Evolutionary conservation across 2,888 invertebrate species (phyloP), one percentile per base, ranked within the genome.

Genomic region (Ochlodes sylvanus): DNA sequence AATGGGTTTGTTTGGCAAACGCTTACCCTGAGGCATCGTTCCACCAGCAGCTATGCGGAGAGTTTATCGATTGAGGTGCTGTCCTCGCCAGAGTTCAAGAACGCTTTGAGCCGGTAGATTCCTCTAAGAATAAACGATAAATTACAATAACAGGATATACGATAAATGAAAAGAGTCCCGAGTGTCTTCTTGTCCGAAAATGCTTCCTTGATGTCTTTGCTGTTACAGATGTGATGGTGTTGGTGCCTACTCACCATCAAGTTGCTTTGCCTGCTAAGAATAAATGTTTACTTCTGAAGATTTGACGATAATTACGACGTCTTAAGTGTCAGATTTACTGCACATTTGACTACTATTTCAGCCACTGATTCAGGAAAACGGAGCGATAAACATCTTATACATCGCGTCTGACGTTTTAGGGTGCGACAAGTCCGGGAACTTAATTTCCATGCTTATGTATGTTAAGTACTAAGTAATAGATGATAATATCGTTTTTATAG

Each of bases 1-100:
- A 64, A 64, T 64, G 57, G 64, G 57, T 57, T 57, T 64, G 64
- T 56, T 64, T 64, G 44, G 56, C 64, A 64, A 32, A 34, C 55
- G 41, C 55, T 17, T 17, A 17, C 44, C 15, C 42, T 19, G 9
- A 32, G 44, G 44, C 38, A 17, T 42, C 21, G 27, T 32, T 5
- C 41, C 9, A 63, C 17, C 17, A 14, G 10, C 55, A 32, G 63
- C 17, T 27, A 32, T n/a, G 54, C 54, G 54, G 54, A 50, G 17
- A 44, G 15, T 1, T 6, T 47, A 47, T 47, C 17, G 47, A 47
- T 47, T 17, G 47, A 47, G 15, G 38, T 38, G 17, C 47, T 44
- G 1, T 47, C 15, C 47, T 17, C 15, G 47, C 17, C 17, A 47
- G 1, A 47, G 47, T 4, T 47, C 47, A 14, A 44, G 9, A 6